phyloP scores from a whole-genome alignment of 2,113 vertebrate genomes.

The Junco hyemalis region DNA sequence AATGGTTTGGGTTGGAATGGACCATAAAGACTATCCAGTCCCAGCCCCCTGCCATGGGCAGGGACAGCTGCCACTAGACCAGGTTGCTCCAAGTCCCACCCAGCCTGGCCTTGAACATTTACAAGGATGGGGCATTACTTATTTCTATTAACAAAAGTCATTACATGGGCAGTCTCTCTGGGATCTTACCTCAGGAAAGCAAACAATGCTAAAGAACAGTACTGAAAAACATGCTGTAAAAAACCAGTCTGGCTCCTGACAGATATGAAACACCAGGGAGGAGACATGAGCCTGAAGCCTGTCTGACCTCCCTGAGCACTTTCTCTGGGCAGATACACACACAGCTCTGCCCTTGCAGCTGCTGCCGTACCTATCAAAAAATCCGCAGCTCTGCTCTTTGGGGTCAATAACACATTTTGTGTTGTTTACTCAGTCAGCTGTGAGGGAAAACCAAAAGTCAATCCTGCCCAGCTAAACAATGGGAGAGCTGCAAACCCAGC shows the following conservation, averaged over 20 bases:
- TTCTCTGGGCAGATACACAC: background rate
- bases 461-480: background rate
- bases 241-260: background rate
- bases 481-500: background rate
- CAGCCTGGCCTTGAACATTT: background rate
- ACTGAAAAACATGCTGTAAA: background rate
- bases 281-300: background rate
- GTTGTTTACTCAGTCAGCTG: background rate
- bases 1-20: background rate
- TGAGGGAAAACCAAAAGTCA: background rate
- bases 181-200: background rate
- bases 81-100: background rate
- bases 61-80: background rate
- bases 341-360: background rate
- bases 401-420: background rate
- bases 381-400: background rate
- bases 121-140: background rate
- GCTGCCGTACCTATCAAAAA: background rate
- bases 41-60: background rate
- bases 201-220: background rate
- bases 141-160: background rate
- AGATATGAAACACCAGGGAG: background rate
- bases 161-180: background rate
- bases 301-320: background rate
- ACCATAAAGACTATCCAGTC: background rate